Base-by-base conservation (phyloP, 2,113 vertebrate species). In the Eurystomus gularis region DNA sequence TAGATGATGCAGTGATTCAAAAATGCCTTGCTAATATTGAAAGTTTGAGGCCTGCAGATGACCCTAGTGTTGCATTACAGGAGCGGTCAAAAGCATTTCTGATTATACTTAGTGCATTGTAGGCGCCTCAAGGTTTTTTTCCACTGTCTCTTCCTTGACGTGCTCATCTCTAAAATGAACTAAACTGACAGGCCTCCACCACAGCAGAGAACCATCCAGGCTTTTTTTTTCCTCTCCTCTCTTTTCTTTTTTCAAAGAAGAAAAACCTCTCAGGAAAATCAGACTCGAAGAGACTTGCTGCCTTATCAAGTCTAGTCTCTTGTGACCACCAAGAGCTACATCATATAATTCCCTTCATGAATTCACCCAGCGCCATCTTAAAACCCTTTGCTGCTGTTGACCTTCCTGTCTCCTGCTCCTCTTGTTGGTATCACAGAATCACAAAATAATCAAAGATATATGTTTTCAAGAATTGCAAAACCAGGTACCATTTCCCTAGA, bases 101-200 rank as follows among this genome's bases (percentile, higher is more conserved):
- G 85, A 65, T 96, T 96, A 95, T 6, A 48, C 78, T 96, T 75
- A 89, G 86, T 82, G 83, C 49, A 55, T 88, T 64, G 76, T 76
- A 91, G 94, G 88, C 1, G 46, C 94, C 96, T 97, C 31, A 2
- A 95, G 96, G 97, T 92, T 65, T 96, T 97, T 97, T 97, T 97
- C 96, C 91, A 82, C 92, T 94, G 93, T 89, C 72, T 96, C 93
- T 62, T 97, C 91, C 94, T 96, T 91, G 13, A 89, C 0, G 0
- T 94, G 93, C 54, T 94, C 77, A 55, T 95, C 97, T 90, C 90
- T 93, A 95, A 96, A 95, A 76, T 48, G 23, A 92, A 94, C 83
- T 52, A 57, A 92, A 93, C 66, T 9, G 51, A 92, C 94, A 95
- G 26, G 64, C 39, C 69, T 87, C 51, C 20, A 18, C 84, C 80